Evolutionary conservation across 2,888 invertebrate species (phyloP).

Genomic region (Hypomecis atomaria): DNA sequence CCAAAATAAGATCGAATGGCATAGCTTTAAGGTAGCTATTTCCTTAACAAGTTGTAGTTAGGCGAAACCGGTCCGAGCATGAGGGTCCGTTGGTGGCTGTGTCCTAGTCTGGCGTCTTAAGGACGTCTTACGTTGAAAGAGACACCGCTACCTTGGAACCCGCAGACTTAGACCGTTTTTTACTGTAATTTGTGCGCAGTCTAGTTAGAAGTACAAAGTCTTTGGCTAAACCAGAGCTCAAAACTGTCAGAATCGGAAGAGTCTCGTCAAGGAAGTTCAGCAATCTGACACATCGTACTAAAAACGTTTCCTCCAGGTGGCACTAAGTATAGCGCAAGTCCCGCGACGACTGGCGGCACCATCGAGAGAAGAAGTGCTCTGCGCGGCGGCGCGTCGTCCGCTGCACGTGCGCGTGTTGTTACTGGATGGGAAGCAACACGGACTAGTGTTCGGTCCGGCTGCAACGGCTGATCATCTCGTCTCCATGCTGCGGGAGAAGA

Average conservation of each 20-base stretch:
- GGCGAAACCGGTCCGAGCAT: too few relatives aligned
- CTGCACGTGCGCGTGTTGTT: constrained; percentile 96
- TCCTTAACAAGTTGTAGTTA: too few relatives aligned
- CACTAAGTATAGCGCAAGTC: constrained; percentile 77
- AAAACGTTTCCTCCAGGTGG: constrained; percentile 58
- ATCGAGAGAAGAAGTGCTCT: constrained; percentile 95
- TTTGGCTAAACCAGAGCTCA: too few relatives aligned
- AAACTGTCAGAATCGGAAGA: neutral
- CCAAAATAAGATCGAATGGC: too few relatives aligned
- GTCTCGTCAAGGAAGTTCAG: neutral
- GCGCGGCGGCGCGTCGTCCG: constrained; percentile 95
- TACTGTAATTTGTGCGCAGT: too few relatives aligned
- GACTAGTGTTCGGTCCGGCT: constrained; percentile 97
- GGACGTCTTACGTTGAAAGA: too few relatives aligned
- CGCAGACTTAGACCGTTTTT: too few relatives aligned
- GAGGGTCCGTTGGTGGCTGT: too few relatives aligned
- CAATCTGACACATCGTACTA: neutral
- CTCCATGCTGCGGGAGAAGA: constrained; percentile 94
- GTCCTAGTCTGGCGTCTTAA: too few relatives aligned
- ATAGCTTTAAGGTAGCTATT: too few relatives aligned
- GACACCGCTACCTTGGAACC: too few relatives aligned
- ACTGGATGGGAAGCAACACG: constrained; percentile 97
- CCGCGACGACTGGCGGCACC: constrained; percentile 95
- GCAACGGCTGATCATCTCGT: constrained; percentile 96
- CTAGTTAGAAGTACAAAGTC: too few relatives aligned